Percentiles rank a stretch among this genome's conserved stretches.
Conservation (phyloP, 37 sponge, comb jelly and placozoan genomes). For the Axinella damicornis region DNA sequence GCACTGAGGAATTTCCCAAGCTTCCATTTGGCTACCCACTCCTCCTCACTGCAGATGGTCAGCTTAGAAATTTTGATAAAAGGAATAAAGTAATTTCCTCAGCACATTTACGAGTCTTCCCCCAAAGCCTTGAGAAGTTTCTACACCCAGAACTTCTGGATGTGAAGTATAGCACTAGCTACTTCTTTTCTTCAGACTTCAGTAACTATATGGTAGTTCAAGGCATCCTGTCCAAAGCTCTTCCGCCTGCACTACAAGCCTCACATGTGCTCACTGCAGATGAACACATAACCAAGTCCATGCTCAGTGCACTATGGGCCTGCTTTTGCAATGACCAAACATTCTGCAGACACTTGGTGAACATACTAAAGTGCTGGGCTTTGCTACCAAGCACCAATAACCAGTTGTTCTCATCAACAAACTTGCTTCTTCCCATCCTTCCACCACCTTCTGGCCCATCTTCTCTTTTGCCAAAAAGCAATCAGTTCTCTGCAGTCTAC, state of each 20-base stretch:
- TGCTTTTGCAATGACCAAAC: conserved; percentile 2
- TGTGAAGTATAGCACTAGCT: background rate
- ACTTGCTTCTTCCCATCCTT: background rate
- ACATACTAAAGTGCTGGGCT: conserved; percentile 4
- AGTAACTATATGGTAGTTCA: background rate
- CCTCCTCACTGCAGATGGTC: conserved; percentile 40
- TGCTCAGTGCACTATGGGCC: conserved; percentile 2
- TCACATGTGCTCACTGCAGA: background rate
- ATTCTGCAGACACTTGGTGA: background rate
- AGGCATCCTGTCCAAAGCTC: background rate
- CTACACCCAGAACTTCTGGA: conserved; percentile 48
- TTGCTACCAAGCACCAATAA: background rate
- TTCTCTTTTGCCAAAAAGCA: no score
- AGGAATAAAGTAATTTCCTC: background rate
- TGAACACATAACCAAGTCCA: background rate
- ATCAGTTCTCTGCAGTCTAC: background rate
- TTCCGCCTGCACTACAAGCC: background rate
- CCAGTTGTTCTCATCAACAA: background rate
- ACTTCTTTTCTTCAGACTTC: background rate
- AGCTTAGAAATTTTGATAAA: conserved; percentile 25
- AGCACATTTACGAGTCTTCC: background rate
- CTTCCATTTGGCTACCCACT: conserved; percentile 11
- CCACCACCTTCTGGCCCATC: background rate
- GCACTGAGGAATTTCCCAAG: background rate
- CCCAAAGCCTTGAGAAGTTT: conserved; percentile 13